These are phyloP conservation scores for Hippolais icterina DNA, from an alignment of 2,113 vertebrate species.

Conservation along the genomic window DNA sequence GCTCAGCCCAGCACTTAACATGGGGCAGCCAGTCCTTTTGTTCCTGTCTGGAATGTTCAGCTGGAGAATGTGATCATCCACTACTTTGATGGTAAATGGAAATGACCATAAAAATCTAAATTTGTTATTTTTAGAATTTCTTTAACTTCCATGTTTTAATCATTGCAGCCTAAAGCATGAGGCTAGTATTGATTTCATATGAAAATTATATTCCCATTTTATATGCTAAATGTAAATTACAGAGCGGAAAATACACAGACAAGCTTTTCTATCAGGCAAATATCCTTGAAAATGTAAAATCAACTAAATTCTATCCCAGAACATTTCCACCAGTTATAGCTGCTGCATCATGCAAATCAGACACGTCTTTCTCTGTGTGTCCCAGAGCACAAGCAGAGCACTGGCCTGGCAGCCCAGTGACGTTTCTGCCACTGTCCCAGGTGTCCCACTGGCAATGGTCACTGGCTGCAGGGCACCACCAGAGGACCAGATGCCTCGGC, in stretches of 20 bases:
- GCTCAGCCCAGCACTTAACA: neutral
- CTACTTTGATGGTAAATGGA: neutral
- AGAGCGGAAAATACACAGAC: neutral
- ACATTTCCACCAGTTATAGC: neutral
- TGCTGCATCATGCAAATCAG: neutral
- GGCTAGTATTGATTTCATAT: neutral
- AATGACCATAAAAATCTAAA: neutral
- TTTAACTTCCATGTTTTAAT: neutral
- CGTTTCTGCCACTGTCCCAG: accelerated
- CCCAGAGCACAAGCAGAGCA: neutral
- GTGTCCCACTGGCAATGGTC: accelerated
- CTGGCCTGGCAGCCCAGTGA: accelerated
- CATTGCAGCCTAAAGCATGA: neutral
- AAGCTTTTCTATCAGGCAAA: neutral
- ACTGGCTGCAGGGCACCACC: neutral
- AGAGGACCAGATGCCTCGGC: neutral
- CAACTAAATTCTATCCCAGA: neutral
- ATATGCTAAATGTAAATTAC: neutral
- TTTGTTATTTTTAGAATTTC: neutral
- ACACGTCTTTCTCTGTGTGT: too few relatives aligned
- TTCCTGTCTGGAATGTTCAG: neutral
- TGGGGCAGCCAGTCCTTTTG: neutral
- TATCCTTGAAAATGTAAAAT: neutral
- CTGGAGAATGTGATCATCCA: neutral
- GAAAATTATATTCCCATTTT: neutral